These are phyloP conservation scores for Terrapene triunguis DNA, from an alignment of 2,113 vertebrate genomes.

Conservation along the genomic window DNA sequence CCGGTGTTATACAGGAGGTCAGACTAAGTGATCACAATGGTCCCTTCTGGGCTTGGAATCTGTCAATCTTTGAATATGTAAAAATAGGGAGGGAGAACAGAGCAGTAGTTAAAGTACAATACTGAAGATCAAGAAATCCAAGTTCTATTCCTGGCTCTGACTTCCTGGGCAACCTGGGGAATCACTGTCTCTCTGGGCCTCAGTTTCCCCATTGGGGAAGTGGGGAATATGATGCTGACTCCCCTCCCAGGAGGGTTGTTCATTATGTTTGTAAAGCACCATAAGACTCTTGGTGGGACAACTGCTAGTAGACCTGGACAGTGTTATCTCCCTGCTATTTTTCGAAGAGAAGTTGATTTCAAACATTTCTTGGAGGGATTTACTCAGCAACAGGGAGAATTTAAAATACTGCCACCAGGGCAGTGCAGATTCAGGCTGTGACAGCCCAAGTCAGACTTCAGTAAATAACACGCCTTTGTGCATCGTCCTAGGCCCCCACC, in stretches of 20 bases:
- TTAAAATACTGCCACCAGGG: not conserved
- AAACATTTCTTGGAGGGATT: not conserved
- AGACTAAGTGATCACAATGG: not conserved
- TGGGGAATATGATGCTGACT: not conserved
- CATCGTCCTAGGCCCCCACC: not conserved
- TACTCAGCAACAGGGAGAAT: not conserved
- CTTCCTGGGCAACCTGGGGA: not conserved
- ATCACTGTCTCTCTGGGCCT: not conserved
- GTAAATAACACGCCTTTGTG: not conserved
- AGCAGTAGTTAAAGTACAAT: not conserved
- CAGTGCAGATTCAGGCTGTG: not conserved
- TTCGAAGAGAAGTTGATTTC: not conserved
- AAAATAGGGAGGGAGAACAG: not conserved
- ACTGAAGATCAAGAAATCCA: not conserved
- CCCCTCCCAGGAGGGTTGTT: not conserved
- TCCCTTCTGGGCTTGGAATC: not conserved
- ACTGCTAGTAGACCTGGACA: not conserved
- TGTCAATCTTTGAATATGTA: not conserved
- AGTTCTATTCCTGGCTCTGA: not conserved
- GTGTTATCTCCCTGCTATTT: not conserved
- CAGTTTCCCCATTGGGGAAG: not conserved
- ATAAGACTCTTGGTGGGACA: not conserved
- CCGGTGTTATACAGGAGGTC: not conserved
- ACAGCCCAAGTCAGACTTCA: not conserved
- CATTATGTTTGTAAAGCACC: not conserved